Evolutionary conservation across 2,113 vertebrate genomes (phyloP), one percentile per base, ranked within the genome.

Genomic region (Trichechus manatus): DNA sequence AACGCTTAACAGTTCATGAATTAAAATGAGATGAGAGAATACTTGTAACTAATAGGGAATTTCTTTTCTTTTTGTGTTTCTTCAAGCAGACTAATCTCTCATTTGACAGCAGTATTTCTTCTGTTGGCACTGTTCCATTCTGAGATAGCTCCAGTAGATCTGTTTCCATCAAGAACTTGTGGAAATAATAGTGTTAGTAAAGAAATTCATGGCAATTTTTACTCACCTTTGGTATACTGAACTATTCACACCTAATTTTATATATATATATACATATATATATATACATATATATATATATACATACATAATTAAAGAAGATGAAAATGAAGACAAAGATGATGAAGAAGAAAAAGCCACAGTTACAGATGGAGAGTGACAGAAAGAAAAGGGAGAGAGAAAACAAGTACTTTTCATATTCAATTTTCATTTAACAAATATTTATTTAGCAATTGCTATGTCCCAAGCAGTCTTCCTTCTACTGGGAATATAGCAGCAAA

Each of bases 1-100:
- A 96, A 98, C 94, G 83, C 59, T 64, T 81, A 96, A 70, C 72
- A 83, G 47, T 79, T 90, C 95, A 80, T 96, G 96, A 98, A 98
- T 98, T 90, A 96, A 97, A 95, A 98, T 87, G 81, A 97, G 97
- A 80, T 13, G 25, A 92, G 80, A 94, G 36, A 93, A 95, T 75
- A 63, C 39, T 47, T 1, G 0, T 70, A 94, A 68, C 47, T 29
- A 81, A 72, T 63, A 81, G 85, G 13, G n/a, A 31, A 74, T 86
- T 66, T 7, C 36, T 96, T 84, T 89, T 86, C 50, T 95, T 74
- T 89, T 15, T 2, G 74, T 85, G 50, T 82, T 53, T 85, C 79
- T 84, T 44, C 6, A 19, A 36, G 63, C 77, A 79, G 39, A 50
- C 25, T 1, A 31, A 63, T 3, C 29, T 50, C 64, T 33, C 64